Evolutionary conservation across 2,888 invertebrate genomes (phyloP).

Genomic region (Sthenelais limicola): DNA sequence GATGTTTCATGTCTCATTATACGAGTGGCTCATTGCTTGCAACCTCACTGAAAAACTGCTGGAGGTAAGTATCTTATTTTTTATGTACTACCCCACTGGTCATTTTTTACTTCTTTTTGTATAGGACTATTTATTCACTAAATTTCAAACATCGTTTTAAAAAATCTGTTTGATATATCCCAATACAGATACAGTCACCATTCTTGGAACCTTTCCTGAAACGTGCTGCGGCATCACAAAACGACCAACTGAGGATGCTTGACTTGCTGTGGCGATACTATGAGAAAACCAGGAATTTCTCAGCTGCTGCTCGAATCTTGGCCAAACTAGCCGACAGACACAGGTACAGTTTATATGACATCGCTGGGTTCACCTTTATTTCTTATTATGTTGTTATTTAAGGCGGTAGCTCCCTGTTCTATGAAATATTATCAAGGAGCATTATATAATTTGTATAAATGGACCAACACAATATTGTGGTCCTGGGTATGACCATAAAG

Average conservation of each 20-base stretch:
- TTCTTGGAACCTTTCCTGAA: slow-evolving; percentile 85
- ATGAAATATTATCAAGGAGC: too few relatives aligned
- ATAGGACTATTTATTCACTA: not conserved
- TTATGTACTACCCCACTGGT: too few relatives aligned
- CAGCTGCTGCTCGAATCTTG: slow-evolving; percentile 91
- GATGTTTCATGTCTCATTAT: slow-evolving; percentile 89
- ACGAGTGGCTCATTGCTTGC: slow-evolving; percentile 88
- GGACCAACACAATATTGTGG: too few relatives aligned
- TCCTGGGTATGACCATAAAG: too few relatives aligned
- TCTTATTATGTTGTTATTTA: too few relatives aligned
- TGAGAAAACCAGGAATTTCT: slow-evolving; percentile 91
- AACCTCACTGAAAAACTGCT: slow-evolving; percentile 74
- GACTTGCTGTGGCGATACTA: slow-evolving; percentile 97
- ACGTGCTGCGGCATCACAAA: slow-evolving; percentile 60
- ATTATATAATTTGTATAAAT: too few relatives aligned
- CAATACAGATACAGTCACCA: slow-evolving; percentile 75
- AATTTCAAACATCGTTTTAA: not conserved
- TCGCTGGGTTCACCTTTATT: too few relatives aligned
- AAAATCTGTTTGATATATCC: slow-evolving; percentile 45
- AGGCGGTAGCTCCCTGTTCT: too few relatives aligned
- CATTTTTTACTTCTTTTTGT: too few relatives aligned
- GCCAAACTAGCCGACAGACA: slow-evolving; percentile 85
- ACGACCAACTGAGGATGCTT: slow-evolving; percentile 77
- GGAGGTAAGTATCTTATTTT: slow-evolving; percentile 64
- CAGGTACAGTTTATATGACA: too few relatives aligned